These are phyloP conservation scores for Pygoscelis antarcticus DNA, from an alignment of 2,113 vertebrate genomes.

Conservation along the genomic window DNA sequence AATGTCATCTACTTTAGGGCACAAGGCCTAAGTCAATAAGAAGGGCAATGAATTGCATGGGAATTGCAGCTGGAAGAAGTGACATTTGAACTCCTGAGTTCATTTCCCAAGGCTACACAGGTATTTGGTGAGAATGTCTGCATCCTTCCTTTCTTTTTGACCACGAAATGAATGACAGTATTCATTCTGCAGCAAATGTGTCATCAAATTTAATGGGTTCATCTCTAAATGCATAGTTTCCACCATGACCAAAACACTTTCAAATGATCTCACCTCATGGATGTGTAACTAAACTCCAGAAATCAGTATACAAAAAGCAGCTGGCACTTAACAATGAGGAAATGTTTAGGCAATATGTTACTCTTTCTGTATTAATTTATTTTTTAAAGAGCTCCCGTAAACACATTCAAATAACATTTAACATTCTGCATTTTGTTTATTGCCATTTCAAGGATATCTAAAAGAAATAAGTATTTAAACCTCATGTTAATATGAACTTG, in stretches of 20 bases:
- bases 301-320: not conserved
- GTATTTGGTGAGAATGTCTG: not conserved
- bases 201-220: not conserved
- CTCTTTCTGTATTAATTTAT: not conserved
- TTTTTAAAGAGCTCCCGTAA: not conserved
- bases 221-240: not conserved
- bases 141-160: not conserved
- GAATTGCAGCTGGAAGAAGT: not conserved
- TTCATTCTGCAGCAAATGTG: not conserved
- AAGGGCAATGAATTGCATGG: not conserved
- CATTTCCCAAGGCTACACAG: not conserved
- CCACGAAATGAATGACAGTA: not conserved
- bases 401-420: not conserved
- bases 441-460: not conserved
- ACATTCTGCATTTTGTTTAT: not conserved
- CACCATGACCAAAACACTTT: not conserved
- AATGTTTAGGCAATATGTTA: not conserved
- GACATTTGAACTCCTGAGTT: not conserved
- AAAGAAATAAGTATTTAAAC: not conserved
- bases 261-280: rapidly evolving
- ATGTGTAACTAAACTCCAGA: not conserved
- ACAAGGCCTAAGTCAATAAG: not conserved
- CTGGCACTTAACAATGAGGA: not conserved
- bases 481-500: not conserved
- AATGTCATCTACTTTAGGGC: not conserved